Evolutionary conservation across 2,888 invertebrate species (phyloP).

Genomic region (Aphodius granarius): DNA sequence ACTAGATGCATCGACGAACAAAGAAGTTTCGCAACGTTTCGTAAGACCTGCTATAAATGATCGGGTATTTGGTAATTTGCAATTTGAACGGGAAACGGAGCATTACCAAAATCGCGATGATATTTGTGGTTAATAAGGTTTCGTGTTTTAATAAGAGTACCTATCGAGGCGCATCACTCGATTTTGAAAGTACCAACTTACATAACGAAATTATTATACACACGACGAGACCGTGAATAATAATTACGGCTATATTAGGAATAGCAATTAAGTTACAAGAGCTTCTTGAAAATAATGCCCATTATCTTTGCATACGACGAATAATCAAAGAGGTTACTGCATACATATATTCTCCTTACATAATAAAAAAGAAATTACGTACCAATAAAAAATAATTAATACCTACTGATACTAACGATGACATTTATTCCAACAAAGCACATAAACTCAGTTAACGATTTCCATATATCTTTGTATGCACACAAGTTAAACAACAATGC

Average conservation of each 20-base stretch:
- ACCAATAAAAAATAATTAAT: not conserved
- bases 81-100: not conserved
- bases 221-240: no score
- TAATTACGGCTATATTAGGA: not conserved
- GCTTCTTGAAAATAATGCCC: not conserved
- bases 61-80: not conserved
- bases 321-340: not conserved
- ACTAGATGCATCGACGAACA: not conserved
- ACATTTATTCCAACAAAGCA: not conserved
- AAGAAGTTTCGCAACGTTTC: not conserved
- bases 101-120: not conserved
- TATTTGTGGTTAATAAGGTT: not conserved
- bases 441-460: not conserved
- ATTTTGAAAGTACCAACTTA: not conserved
- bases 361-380: not conserved
- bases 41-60: not conserved
- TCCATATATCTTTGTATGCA: not conserved
- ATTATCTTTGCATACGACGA: not conserved
- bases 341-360: not conserved
- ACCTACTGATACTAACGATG: not conserved
- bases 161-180: not conserved
- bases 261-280: not conserved
- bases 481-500: not conserved
- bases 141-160: not conserved
- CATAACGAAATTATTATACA: not conserved